Conservation (phyloP, 2,113 vertebrate species). For the Emydura subglobosa region DNA sequence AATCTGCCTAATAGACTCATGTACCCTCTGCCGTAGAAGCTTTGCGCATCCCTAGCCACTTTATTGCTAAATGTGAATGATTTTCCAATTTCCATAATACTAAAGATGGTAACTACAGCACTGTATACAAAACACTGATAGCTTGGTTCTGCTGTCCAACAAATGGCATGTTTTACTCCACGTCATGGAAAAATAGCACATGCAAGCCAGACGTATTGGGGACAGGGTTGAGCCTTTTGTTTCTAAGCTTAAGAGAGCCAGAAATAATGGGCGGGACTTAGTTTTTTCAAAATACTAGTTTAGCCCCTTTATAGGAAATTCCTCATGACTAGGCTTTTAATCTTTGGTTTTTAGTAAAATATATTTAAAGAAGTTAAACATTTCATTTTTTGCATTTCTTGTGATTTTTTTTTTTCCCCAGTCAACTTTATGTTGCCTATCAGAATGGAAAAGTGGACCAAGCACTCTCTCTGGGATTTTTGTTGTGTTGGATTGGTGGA, state of each 20-base stretch:
- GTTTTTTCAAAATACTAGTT: background rate
- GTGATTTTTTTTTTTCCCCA: slow-evolving; percentile 20
- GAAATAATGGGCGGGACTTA: background rate
- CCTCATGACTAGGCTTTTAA: background rate
- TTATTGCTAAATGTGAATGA: background rate
- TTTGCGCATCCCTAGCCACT: background rate
- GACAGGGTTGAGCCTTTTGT: background rate
- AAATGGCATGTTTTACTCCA: background rate
- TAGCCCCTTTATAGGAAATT: background rate
- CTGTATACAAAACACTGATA: background rate
- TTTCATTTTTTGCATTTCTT: background rate
- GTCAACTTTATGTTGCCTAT: slow-evolving; percentile 76
- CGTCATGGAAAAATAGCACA: background rate
- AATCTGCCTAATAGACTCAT: background rate
- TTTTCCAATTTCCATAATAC: background rate
- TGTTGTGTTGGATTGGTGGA: slow-evolving; percentile 78
- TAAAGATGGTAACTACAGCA: background rate
- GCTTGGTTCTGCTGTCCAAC: background rate
- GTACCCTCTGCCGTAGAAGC: background rate
- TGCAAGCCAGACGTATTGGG: background rate
- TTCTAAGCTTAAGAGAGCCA: background rate
- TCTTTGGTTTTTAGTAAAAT: background rate
- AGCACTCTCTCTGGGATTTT: slow-evolving; percentile 79
- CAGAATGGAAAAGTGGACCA: slow-evolving; percentile 77
- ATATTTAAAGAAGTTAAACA: background rate